These are phyloP conservation scores for Perca fluviatilis DNA, from an alignment of 2,113 vertebrate genomes.

Conservation along the genomic window DNA sequence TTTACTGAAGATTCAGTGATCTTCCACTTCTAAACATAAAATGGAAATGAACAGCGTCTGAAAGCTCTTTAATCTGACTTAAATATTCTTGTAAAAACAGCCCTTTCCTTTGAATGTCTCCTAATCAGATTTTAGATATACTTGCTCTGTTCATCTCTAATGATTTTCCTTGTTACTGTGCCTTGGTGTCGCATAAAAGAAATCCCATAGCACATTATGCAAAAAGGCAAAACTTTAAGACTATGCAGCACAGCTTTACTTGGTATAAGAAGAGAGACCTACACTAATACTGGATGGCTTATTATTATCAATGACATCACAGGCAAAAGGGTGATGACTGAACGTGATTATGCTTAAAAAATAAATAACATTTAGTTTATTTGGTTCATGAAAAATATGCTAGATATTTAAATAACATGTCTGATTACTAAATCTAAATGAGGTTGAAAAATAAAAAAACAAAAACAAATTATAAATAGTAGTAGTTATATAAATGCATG, in stretches of 20 bases:
- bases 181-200: conserved; percentile 16
- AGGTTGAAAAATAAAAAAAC: conserved; percentile 2
- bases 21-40: conserved; percentile 48
- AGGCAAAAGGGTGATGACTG: not conserved
- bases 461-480: conserved; percentile 18
- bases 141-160: conserved; percentile 48
- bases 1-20: conserved; percentile 35
- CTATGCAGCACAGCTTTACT: conserved; percentile 7
- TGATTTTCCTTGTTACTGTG: conserved; percentile 46
- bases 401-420: not conserved
- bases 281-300: not conserved
- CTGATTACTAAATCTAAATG: not conserved
- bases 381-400: conserved; percentile 5
- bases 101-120: conserved; percentile 26
- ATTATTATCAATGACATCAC: not conserved
- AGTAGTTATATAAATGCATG: conserved; percentile 22
- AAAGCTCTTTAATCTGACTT: conserved; percentile 73
- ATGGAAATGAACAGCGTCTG: conserved; percentile 68
- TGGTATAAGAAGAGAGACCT: not conserved
- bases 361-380: not conserved
- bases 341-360: not conserved
- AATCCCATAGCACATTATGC: conserved; percentile 5
- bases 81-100: conserved; percentile 55
- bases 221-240: conserved; percentile 25
- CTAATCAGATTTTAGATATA: conserved; percentile 61